phyloP scores from a whole-genome alignment of 30 jellyfish, hydroid and myxozoan genomes.

The Turritopsis rubra region DNA sequence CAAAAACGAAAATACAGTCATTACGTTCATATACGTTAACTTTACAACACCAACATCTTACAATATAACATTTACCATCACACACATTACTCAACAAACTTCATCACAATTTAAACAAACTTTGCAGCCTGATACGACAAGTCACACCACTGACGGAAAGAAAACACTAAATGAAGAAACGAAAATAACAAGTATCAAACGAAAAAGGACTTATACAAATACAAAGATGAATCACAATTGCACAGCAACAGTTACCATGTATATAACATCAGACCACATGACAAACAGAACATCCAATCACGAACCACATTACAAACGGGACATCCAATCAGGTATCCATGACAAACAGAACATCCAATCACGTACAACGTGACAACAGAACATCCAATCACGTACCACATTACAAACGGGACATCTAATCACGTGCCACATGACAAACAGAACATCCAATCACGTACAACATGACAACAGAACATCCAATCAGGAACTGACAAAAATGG shows the following conservation, averaged over 20 bases:
- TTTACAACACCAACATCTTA: too few relatives aligned
- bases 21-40: too few relatives aligned
- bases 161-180: too few relatives aligned
- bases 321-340: background rate
- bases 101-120: too few relatives aligned
- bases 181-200: background rate
- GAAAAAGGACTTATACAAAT: background rate
- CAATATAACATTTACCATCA: too few relatives aligned
- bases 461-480: background rate
- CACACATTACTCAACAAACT: too few relatives aligned
- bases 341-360: background rate
- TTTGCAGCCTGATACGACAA: too few relatives aligned
- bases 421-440: background rate
- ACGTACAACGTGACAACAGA: background rate
- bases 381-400: background rate
- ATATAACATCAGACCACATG: background rate
- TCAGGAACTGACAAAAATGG: background rate
- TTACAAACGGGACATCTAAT: background rate
- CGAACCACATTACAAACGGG: background rate
- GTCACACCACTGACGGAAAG: too few relatives aligned
- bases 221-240: background rate
- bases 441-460: background rate
- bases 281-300: background rate
- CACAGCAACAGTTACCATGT: background rate
- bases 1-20: too few relatives aligned